Evolutionary conservation across 2,888 invertebrate species (phyloP), one percentile per base, ranked within the genome.

Genomic region (Tetranychus truncatus): DNA sequence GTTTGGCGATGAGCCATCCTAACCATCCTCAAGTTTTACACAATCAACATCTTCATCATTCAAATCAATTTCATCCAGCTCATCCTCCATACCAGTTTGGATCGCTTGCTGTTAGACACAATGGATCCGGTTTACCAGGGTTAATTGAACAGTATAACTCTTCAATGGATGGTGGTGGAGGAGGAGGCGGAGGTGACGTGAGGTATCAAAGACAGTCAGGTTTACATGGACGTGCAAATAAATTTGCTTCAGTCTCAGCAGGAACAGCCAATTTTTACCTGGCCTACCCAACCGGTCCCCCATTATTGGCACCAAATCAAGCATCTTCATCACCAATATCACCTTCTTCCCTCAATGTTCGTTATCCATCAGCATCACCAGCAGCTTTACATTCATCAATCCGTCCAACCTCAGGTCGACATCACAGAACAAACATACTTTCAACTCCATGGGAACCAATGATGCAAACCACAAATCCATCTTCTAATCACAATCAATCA

Each of bases 201-300:
- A 55, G 55, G 15, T 55, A 55, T 15, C 55, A 55, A 55, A 9
- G 55, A 55, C 55, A 9, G 55, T 55, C 55, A 15, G 55, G 55
- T 55, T 55, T 55, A 55, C 55, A 55, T 9, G 55, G 55, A 55
- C 69, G 69, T 69, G 21, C 11, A 24, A 69, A 24, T 69, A 69
- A 69, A 69, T 69, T 69, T 69, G 34, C 20, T 21, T 69, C 69
- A 18, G 69, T 69, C 34, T 69, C 69, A 11, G 69, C 69, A 11
- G 69, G 21, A 11, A 69, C 69, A 20, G 21, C 20, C 69, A 69
- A 20, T 69, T 24, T 69, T 20, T 20, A 24, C 69, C 34, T 24
- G 18, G 34, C 34, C 20, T 24, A 24, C 11, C 34, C 69, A 69
- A 69, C 9, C 21, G 55, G 55, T 55, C 15, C 55, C 55, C 15